A percentile compares a stretch with the other conserved stretches of the same genome.
Conservation (phyloP, 1,140 invertebrate species). For the Uloborus diversus region DNA sequence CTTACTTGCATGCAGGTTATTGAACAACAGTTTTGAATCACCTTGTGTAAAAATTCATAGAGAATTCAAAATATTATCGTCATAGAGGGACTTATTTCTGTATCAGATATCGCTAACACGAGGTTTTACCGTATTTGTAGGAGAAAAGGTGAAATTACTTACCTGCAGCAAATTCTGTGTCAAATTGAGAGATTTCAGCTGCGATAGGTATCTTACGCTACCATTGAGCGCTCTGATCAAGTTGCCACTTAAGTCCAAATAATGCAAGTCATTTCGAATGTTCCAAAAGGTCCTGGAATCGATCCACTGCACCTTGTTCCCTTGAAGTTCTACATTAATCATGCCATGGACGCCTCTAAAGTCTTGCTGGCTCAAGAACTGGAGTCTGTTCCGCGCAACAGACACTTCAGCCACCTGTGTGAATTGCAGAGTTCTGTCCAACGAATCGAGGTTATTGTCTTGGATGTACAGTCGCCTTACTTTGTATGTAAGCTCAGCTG, state of each 20-base stretch:
- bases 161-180: conserved; percentile 17
- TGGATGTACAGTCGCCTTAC: conserved; percentile 11
- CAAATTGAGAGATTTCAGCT: conserved; percentile 19
- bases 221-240: not conserved
- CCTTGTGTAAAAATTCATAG: no score
- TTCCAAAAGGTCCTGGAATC: not conserved
- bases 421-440: conserved; percentile 1
- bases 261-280: conserved; percentile 4
- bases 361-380: not conserved
- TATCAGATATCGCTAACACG: not conserved
- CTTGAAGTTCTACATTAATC: not conserved
- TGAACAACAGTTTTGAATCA: no score
- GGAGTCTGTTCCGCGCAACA: conserved; percentile 2
- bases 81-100: not conserved
- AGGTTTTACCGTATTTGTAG: not conserved
- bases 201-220: not conserved
- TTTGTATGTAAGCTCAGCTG: conserved; percentile 17
- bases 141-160: not conserved
- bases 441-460: not conserved
- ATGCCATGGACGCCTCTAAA: conserved; percentile 5
- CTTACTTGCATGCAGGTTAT: no score
- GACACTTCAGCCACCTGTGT: conserved; percentile 24
- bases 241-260: conserved; percentile 23
- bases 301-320: not conserved
- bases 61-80: no score